Conservation (phyloP, 2,113 vertebrate genomes). For the Paramisgurnus dabryanus region DNA sequence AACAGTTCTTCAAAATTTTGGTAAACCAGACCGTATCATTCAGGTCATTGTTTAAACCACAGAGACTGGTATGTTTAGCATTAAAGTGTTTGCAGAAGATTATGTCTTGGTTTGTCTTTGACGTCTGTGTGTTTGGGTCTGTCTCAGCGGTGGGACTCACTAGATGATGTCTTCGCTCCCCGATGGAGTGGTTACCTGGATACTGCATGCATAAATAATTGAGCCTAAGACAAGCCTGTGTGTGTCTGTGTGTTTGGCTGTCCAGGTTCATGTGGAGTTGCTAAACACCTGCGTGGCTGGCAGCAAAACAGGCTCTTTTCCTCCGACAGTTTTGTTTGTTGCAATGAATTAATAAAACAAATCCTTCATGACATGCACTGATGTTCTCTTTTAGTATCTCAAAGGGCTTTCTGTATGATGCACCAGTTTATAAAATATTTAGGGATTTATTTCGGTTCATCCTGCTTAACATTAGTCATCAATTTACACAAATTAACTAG, state of each 20-base stretch:
- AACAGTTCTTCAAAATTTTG: neutral
- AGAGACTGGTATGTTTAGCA: neutral
- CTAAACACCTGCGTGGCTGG: slow-evolving; percentile 21
- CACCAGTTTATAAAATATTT: neutral
- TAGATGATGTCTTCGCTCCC: slow-evolving; percentile 32
- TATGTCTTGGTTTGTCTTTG: slow-evolving; percentile 14
- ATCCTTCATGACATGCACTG: slow-evolving; percentile 14
- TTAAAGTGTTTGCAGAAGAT: slow-evolving; percentile 26
- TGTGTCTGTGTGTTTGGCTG: neutral
- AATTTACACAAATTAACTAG: neutral
- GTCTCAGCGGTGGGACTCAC: slow-evolving; percentile 2
- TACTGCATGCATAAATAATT: slow-evolving; percentile 47
- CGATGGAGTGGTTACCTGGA: slow-evolving; percentile 44
- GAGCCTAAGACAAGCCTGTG: neutral
- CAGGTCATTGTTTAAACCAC: neutral
- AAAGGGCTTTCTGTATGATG: neutral
- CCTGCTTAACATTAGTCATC: neutral
- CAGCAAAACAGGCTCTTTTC: neutral
- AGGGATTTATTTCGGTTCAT: neutral
- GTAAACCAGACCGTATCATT: neutral
- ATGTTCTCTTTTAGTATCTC: neutral
- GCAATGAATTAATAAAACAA: slow-evolving; percentile 17
- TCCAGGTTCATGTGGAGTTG: slow-evolving; percentile 20
- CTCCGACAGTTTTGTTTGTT: neutral
- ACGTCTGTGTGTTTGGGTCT: slow-evolving; percentile 4